phyloP scores from a whole-genome alignment of 2,113 vertebrate species.

The Dolichallabes microphthalmus region DNA sequence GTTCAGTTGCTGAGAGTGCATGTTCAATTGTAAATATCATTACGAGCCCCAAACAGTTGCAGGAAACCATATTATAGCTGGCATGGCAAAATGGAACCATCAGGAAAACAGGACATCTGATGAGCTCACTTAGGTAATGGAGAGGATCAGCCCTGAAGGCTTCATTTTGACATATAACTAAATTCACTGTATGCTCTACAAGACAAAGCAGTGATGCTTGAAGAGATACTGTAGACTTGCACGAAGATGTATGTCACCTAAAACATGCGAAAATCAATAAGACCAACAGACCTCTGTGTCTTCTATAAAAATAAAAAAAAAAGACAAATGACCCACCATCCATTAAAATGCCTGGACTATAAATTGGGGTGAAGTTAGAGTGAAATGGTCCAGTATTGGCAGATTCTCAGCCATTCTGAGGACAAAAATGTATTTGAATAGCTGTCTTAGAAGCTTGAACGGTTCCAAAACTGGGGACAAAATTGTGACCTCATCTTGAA shows the following conservation, averaged over 20 bases:
- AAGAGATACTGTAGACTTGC: conserved; percentile 15
- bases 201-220: conserved; percentile 17
- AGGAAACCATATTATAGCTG: background rate
- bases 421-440: conserved; percentile 3
- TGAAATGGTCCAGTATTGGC: background rate
- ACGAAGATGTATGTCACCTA: conserved; percentile 1
- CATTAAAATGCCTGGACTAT: conserved; percentile 4
- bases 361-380: background rate
- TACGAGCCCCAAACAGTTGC: conserved; percentile 7
- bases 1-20: conserved; percentile 14
- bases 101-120: conserved; percentile 23
- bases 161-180: conserved; percentile 20
- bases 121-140: conserved; percentile 20
- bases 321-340: background rate
- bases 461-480: background rate
- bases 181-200: conserved; percentile 21
- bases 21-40: background rate
- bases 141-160: conserved; percentile 21
- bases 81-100: conserved; percentile 9
- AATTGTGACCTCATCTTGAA: background rate
- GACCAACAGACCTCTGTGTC: conserved; percentile 9
- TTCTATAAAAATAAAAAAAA: conserved; percentile 16
- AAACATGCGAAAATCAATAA: conserved; percentile 40
- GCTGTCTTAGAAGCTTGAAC: background rate
- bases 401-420: background rate